These are phyloP conservation scores for Cyaniris semiargus DNA, from an alignment of 2,888 invertebrate species.

Conservation along the genomic window DNA sequence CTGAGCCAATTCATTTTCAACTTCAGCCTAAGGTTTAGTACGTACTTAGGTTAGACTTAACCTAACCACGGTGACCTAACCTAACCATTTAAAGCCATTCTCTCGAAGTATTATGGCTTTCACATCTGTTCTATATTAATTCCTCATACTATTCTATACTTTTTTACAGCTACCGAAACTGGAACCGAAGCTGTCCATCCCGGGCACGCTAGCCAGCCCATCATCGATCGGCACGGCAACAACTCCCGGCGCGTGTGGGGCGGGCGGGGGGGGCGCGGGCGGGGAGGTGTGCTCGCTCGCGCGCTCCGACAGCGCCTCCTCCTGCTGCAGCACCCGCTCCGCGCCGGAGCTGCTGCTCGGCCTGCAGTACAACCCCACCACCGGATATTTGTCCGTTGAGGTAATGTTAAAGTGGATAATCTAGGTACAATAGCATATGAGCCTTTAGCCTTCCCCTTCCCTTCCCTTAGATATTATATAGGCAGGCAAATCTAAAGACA, in stretches of 20 bases:
- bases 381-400: conserved; percentile 95
- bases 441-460: too few relatives aligned
- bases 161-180: conserved; percentile 61
- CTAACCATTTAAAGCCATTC: background rate
- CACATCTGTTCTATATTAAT: background rate
- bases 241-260: conserved; percentile 53
- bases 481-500: too few relatives aligned
- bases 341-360: conserved; percentile 96
- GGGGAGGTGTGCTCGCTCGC: conserved; percentile 86
- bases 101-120: background rate
- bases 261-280: conserved; percentile 81
- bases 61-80: too few relatives aligned
- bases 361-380: conserved; percentile 94
- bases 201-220: conserved; percentile 66
- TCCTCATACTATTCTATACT: background rate
- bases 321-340: conserved; percentile 94
- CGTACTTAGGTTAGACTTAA: too few relatives aligned
- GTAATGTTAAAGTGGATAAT: conserved; percentile 61
- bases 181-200: conserved; percentile 59
- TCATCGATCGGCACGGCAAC: conserved; percentile 60
- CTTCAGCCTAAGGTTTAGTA: too few relatives aligned
- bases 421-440: too few relatives aligned
- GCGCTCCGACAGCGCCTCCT: conserved; percentile 95
- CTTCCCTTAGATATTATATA: too few relatives aligned
- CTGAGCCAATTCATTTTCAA: too few relatives aligned